A percentile compares a stretch with the other conserved stretches of the same genome.
phyloP scores from a whole-genome alignment of 2,888 invertebrate species.

The Coleophora flavipennella region DNA sequence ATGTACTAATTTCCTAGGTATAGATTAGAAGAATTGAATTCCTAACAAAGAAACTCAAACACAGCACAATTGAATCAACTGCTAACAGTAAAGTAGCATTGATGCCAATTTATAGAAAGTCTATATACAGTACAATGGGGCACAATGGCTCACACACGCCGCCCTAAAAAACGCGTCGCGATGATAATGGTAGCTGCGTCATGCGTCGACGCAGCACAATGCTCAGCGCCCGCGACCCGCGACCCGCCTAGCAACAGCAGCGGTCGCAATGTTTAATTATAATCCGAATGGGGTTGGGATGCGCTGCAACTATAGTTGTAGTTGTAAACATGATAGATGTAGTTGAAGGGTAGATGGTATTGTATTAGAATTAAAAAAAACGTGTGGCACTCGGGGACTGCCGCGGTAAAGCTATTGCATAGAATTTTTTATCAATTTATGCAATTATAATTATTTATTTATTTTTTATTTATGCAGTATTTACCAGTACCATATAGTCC shows the following conservation, averaged over 20 bases:
- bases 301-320: not conserved
- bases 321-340: too few species aligned
- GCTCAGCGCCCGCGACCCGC: constrained; percentile 21
- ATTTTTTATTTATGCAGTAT: too few species aligned
- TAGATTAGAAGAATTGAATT: too few species aligned
- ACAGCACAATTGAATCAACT: not conserved
- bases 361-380: too few species aligned
- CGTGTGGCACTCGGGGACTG: too few species aligned
- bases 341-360: too few species aligned
- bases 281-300: constrained; percentile 3
- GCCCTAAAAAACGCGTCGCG: not conserved
- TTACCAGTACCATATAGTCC: too few species aligned
- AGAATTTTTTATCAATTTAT: too few species aligned
- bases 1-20: too few species aligned
- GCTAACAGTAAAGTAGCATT: not conserved
- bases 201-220: constrained; percentile 11
- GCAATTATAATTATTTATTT: too few species aligned
- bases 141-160: constrained; percentile 1
- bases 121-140: constrained; percentile 6
- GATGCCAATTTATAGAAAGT: constrained; percentile 7
- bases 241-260: constrained; percentile 2
- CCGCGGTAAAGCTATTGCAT: too few species aligned
- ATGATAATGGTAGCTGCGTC: constrained; percentile 2
- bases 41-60: too few species aligned
- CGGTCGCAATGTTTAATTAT: constrained; percentile 33